Evolutionary conservation across 2,113 vertebrate genomes (phyloP), one percentile per base, ranked within the genome.

Genomic region (Gulo gulo): DNA sequence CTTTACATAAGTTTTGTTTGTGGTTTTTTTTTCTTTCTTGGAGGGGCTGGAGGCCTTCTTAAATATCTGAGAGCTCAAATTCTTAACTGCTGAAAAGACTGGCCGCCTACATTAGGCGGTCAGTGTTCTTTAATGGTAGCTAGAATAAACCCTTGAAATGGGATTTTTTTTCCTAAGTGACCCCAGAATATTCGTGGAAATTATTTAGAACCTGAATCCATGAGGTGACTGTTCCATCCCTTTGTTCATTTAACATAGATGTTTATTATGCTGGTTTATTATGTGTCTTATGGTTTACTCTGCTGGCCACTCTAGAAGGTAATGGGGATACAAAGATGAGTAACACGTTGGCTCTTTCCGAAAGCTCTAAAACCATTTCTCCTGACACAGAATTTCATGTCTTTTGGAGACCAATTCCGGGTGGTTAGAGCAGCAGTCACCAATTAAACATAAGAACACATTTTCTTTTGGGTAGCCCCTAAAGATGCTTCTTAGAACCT

Each of bases 181-280:
- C 45, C 52, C 59, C 55, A 31, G 36, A 93, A 65, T 69, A 65
- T 93, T 76, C 65, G 31, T 85, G 73, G 78, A 92, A 88, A 34
- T 76, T 94, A 88, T 34, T 88, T 69, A 94, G 59, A 79, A 85
- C 65, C 65, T 85, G 83, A 91, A 97, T 98, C 61, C 65, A 85
- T 61, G 47, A 91, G 55, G 88, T 88, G 57, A 94, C 76, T 97
- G 23, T 80, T 88, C 13, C 79, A 67, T 87, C 20, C 45, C n/a
- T 67, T 67, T 74, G 88, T 88, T 91, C 50, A 57, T 76, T 83
- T 59, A 82, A 67, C 31, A 36, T 71, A 88, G 71, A 88, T 85
- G 29, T 78, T 95, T 67, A 79, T 94, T 87, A 21, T 78, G 31
- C 57, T 45, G 29, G 61, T 67, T n/a, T 67, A 67, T 67, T 67